phyloP scores from a whole-genome alignment of 2,113 vertebrate species.

The Sinocyclocheilus anshuiensis region DNA sequence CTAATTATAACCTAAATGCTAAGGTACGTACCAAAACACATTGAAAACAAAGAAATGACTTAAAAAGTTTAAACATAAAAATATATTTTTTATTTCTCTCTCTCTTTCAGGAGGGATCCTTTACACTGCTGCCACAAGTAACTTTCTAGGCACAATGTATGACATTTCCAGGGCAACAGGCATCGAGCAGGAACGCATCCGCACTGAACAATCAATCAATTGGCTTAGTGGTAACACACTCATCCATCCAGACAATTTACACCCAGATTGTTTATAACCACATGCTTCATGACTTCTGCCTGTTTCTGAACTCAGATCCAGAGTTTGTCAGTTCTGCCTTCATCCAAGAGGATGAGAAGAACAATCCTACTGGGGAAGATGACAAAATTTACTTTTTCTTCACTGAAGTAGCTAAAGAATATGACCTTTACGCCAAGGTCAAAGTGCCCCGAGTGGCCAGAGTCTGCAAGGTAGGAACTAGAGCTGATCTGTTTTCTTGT shows the following conservation, averaged over 20 bases:
- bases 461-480: constrained; percentile 82
- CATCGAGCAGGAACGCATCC: constrained; percentile 78
- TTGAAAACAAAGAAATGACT: not conserved
- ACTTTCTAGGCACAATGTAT: constrained; percentile 85
- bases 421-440: constrained; percentile 80
- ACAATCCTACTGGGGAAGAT: constrained; percentile 74
- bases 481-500: not conserved
- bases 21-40: not conserved
- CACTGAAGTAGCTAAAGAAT: constrained; percentile 83
- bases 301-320: constrained; percentile 74
- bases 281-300: not conserved
- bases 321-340: constrained; percentile 84
- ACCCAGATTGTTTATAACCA: not conserved
- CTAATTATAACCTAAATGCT: not conserved
- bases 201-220: constrained; percentile 80
- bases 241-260: not conserved
- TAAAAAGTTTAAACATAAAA: not conserved
- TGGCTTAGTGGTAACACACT: constrained; percentile 84
- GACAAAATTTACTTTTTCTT: constrained; percentile 91
- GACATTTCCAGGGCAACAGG: constrained; percentile 85
- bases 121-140: constrained; percentile 85
- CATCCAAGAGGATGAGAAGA: constrained; percentile 72
- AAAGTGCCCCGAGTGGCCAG: constrained; percentile 87
- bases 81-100: not conserved
- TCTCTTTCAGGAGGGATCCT: constrained; percentile 74